Evolutionary conservation across 2,797 vertebrate species (phyloP).

Genomic region (Synanceia verrucosa): DNA sequence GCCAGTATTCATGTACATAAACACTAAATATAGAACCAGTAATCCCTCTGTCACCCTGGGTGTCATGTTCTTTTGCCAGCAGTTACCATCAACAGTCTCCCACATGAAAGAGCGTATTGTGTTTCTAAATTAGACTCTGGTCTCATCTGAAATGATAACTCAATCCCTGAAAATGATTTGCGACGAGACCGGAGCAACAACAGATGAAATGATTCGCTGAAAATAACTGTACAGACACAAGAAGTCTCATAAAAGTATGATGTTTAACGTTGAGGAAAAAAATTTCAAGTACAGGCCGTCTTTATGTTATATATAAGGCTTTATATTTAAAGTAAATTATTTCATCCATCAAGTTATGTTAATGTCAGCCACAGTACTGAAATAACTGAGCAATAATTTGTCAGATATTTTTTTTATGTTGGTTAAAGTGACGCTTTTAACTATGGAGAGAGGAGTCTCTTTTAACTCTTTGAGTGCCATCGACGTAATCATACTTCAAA

Average conservation of each 20-base stretch:
- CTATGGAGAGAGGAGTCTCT: neutral
- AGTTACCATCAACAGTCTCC: constrained; percentile 61
- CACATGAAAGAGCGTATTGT: constrained; percentile 50
- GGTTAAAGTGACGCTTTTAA: neutral
- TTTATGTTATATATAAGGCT: too few relatives aligned
- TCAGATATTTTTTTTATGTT: too few relatives aligned
- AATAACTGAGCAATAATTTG: too few relatives aligned
- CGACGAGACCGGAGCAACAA: neutral
- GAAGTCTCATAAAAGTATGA: too few relatives aligned
- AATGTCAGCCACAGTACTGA: too few relatives aligned
- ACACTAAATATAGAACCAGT: constrained; percentile 97
- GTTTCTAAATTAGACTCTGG: constrained; percentile 41
- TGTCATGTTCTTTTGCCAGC: constrained; percentile 82
- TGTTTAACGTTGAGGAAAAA: too few relatives aligned
- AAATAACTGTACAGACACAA: constrained; percentile 5
- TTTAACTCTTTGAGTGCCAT: too few relatives aligned
- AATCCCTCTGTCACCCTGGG: constrained; percentile 82
- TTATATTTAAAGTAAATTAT: too few relatives aligned
- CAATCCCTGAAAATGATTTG: constrained; percentile 30
- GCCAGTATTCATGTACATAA: constrained; percentile 98
- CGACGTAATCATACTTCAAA: too few relatives aligned
- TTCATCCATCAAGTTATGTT: too few relatives aligned
- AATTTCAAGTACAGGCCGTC: too few relatives aligned
- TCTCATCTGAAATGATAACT: constrained; percentile 25
- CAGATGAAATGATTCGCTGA: constrained; percentile 19